phyloP scores from a whole-genome alignment of 1,140 invertebrate species.

The Armadillidium nasatum region DNA sequence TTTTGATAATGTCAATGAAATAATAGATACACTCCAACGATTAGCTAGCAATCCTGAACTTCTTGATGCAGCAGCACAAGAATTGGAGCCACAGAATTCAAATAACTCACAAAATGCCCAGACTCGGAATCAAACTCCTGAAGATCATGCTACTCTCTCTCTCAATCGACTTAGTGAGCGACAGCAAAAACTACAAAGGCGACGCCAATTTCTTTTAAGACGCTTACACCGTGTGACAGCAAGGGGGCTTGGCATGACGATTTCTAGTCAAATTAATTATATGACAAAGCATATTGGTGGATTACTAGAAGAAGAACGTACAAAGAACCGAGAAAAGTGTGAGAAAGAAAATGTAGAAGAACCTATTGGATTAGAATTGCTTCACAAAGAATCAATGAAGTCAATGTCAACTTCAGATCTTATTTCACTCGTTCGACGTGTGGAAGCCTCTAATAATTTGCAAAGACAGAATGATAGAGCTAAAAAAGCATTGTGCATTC shows the following conservation, averaged over 20 bases:
- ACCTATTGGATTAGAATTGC: not conserved
- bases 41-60: not conserved
- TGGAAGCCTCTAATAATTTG: constrained; percentile 17
- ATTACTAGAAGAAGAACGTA: not conserved
- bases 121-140: not conserved
- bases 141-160: not conserved
- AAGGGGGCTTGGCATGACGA: not conserved
- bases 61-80: not conserved
- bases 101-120: not conserved
- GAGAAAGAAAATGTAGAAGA: not conserved
- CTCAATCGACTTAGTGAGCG: not conserved
- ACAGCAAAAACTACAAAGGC: not conserved
- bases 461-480: not conserved
- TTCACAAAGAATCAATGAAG: not conserved
- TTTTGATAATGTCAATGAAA: constrained; percentile 1
- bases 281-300: not conserved
- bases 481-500: not conserved
- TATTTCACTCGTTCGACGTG: constrained; percentile 42
- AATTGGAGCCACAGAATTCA: not conserved
- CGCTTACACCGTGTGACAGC: not conserved
- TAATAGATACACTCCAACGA: not conserved
- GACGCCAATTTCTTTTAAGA: not conserved
- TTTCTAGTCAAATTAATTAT: not conserved
- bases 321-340: not conserved
- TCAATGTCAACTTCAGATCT: constrained; percentile 27